phyloP scores from a whole-genome alignment of 2,888 invertebrate genomes.

The Andrena trimmerana region DNA sequence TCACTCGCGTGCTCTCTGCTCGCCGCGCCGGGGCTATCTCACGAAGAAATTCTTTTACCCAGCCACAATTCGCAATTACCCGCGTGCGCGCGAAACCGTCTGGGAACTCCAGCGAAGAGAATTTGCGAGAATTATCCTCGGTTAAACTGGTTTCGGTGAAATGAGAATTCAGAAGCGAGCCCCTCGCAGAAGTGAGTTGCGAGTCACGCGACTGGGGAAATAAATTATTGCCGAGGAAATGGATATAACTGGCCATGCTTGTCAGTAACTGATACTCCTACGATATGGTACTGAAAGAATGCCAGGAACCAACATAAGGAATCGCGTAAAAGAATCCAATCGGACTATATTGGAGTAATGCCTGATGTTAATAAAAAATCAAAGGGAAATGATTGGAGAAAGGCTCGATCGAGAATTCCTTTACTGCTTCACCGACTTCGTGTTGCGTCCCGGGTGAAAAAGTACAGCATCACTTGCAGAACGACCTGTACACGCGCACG shows the following conservation, averaged over 20 bases:
- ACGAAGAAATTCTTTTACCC: slow-evolving; percentile 59
- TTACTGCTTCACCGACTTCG: background rate
- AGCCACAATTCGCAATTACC: slow-evolving; percentile 33
- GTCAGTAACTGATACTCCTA: background rate
- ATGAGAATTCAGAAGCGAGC: background rate
- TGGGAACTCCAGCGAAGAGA: slow-evolving; percentile 31
- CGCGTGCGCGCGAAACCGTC: slow-evolving; percentile 8
- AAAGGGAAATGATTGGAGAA: background rate
- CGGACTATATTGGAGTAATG: background rate
- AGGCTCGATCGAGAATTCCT: slow-evolving; percentile 3
- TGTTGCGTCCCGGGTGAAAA: slow-evolving; percentile 16
- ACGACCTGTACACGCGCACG: slow-evolving; percentile 53
- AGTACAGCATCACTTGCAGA: slow-evolving; percentile 49
- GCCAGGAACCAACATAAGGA: background rate
- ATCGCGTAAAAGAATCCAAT: background rate
- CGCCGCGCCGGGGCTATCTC: slow-evolving; percentile 17
- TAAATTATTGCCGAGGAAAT: background rate
- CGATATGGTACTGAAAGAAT: background rate
- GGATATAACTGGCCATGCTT: background rate
- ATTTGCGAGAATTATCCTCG: slow-evolving; percentile 39
- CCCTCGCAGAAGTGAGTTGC: background rate
- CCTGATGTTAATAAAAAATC: background rate
- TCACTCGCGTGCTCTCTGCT: background rate
- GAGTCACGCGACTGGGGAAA: slow-evolving; percentile 1
- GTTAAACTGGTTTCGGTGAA: background rate